These are phyloP conservation scores for Puma concolor DNA, from an alignment of 2,113 vertebrate species.

Conservation along the genomic window DNA sequence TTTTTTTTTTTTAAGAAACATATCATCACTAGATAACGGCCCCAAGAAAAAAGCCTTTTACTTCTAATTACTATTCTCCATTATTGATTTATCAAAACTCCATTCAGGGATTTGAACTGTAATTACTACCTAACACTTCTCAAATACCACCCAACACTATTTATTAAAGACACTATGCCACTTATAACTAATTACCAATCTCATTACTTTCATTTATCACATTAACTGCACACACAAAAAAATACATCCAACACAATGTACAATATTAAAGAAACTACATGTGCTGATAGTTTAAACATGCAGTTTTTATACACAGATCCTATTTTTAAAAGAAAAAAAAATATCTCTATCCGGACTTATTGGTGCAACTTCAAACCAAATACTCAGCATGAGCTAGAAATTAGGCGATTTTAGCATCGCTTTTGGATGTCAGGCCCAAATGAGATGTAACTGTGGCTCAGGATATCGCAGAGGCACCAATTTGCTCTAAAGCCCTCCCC, in stretches of 20 bases:
- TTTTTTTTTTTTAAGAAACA: background rate
- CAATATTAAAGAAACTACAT: constrained; percentile 14
- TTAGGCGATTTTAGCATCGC: background rate
- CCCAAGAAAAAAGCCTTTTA: constrained; percentile 39
- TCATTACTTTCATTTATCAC: constrained; percentile 35
- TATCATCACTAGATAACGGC: background rate
- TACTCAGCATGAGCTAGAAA: background rate
- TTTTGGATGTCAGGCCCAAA: background rate
- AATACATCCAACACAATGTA: background rate
- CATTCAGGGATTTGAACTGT: background rate
- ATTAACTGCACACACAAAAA: background rate
- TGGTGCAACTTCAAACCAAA: background rate
- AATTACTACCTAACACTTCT: constrained; percentile 44
- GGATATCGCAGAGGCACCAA: background rate
- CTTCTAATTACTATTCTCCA: constrained; percentile 61
- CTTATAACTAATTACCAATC: constrained; percentile 9
- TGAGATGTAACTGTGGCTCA: background rate
- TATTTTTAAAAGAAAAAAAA: constrained; percentile 38
- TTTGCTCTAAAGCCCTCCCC: background rate
- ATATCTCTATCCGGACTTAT: background rate
- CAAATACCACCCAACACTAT: constrained; percentile 42
- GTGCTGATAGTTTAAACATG: background rate
- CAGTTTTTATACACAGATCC: background rate
- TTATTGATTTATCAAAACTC: constrained; percentile 33
- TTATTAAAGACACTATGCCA: constrained; percentile 51